These are phyloP conservation scores for Meghimatium bilineatum DNA, from an alignment of 2,888 invertebrate genomes.

Conservation along the genomic window DNA sequence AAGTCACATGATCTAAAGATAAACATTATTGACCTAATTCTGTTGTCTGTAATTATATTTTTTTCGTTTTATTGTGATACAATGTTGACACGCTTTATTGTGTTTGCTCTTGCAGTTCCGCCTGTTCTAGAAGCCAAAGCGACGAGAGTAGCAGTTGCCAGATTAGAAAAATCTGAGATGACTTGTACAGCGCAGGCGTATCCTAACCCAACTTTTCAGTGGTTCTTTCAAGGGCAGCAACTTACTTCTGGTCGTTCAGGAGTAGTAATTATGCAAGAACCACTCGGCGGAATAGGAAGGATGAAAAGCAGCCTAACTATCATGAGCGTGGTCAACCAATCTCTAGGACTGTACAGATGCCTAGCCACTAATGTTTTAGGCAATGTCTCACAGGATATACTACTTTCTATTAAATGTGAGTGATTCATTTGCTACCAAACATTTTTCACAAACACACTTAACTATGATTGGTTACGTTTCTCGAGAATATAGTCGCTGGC, in stretches of 20 bases:
- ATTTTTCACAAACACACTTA: not conserved
- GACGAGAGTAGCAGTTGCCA: constrained; percentile 58
- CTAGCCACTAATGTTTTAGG: constrained; percentile 59
- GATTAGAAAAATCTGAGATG: constrained; percentile 54
- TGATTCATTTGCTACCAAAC: not conserved
- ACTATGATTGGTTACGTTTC: not conserved
- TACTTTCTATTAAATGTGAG: constrained; percentile 61
- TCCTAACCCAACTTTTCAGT: constrained; percentile 60
- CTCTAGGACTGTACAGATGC: constrained; percentile 64
- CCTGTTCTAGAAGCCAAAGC: constrained; percentile 52
- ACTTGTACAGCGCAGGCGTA: constrained; percentile 59
- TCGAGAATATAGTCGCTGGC: too few relatives aligned
- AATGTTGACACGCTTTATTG: too few relatives aligned
- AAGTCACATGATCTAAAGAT: too few relatives aligned
- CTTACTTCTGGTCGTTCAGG: constrained; percentile 31
- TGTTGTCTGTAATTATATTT: too few relatives aligned
- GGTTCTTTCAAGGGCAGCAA: constrained; percentile 57
- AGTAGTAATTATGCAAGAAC: constrained; percentile 14
- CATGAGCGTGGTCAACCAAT: constrained; percentile 47
- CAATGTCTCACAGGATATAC: constrained; percentile 53
- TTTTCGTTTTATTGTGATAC: too few relatives aligned
- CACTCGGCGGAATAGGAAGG: constrained; percentile 31
- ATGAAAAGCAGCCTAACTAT: constrained; percentile 50
- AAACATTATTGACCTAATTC: too few relatives aligned
- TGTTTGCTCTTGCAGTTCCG: constrained; percentile 54